Conservation (phyloP, 2,888 invertebrate species). For the Phengaris alcon region DNA sequence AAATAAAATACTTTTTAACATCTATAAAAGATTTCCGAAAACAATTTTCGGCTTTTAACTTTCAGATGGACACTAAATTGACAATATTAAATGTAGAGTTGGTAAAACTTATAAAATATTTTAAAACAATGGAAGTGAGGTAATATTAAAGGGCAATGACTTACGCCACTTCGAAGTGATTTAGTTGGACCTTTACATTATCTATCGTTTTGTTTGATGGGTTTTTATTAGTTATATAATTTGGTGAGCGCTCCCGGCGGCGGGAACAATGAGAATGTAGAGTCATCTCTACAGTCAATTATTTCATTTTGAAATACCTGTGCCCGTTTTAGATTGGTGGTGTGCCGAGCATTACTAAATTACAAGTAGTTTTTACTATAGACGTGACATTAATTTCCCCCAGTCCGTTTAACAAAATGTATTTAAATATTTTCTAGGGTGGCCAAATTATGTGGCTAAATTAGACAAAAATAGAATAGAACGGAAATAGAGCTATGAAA, state of each 20-base stretch:
- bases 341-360: background rate
- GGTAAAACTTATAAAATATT: background rate
- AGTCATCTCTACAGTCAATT: conserved; percentile 51
- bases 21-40: too few species aligned
- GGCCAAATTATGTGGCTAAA: too few species aligned
- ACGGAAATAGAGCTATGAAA: too few species aligned
- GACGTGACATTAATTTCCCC: too few species aligned
- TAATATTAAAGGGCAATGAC: background rate
- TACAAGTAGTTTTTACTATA: background rate
- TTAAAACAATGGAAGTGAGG: background rate
- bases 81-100: background rate
- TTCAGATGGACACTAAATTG: background rate
- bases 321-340: background rate
- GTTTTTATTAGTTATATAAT: conserved; percentile 28
- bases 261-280: conserved; percentile 51
- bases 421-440: too few species aligned
- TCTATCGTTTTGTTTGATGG: conserved; percentile 24
- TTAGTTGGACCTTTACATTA: conserved; percentile 9
- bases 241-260: conserved; percentile 41
- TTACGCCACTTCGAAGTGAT: background rate
- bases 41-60: background rate
- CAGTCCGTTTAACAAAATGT: too few species aligned
- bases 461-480: too few species aligned
- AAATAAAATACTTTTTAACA: too few species aligned
- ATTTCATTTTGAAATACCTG: conserved; percentile 19